Base-by-base conservation (phyloP, 1,140 invertebrate genomes). In the Anoplophora glabripennis region DNA sequence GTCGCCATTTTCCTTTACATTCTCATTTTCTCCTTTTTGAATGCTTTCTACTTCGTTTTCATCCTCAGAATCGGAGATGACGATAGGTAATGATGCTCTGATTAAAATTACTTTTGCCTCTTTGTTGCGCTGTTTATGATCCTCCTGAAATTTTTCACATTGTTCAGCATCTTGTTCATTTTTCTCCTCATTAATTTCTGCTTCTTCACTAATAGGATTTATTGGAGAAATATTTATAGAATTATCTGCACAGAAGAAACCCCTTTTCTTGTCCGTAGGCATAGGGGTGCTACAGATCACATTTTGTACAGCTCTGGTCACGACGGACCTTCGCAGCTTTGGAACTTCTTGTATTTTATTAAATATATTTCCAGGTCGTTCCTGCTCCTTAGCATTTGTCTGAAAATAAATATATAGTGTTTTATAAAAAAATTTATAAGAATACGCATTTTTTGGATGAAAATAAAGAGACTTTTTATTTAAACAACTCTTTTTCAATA, bases 141-240 rank as follows among this genome's bases (percentile, higher is more conserved):
- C n/a, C n/a, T n/a, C n/a, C n/a, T n/a, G n/a, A n/a, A n/a, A n/a
- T n/a, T n/a, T n/a, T 28, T 28, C 21, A 28, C 5, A 3, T 28
- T 28, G 21, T 28, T 28, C 21, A 18, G 5, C 8, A 12, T 42
- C n/a, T 9, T n/a, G 14, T n/a, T 11, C 17, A n/a, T 42, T 12
- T 9, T 15, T 42, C 10, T 42, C 41, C 12, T 42, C 41, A 3
- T 17, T 42, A 42, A 42, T 17, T 15, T 8, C 17, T 15, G 11
- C 11, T 17, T 46, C 44, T 21, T 15, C 12, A 46, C 11, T 17
- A 21, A 21, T 28, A n/a, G 44, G 17, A 17, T 15, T 7, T 18
- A 46, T 46, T 21, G 44, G 44, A 18, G 44, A 46, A 21, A 46
- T 46, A 46, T 46, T 18, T 15, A 46, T 8, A 18, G 44, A 46